Percentiles rank a stretch among this genome's conserved stretches.
Evolutionary conservation across 1,140 invertebrate genomes (phyloP).

Genomic region (Gerris buenoi): DNA sequence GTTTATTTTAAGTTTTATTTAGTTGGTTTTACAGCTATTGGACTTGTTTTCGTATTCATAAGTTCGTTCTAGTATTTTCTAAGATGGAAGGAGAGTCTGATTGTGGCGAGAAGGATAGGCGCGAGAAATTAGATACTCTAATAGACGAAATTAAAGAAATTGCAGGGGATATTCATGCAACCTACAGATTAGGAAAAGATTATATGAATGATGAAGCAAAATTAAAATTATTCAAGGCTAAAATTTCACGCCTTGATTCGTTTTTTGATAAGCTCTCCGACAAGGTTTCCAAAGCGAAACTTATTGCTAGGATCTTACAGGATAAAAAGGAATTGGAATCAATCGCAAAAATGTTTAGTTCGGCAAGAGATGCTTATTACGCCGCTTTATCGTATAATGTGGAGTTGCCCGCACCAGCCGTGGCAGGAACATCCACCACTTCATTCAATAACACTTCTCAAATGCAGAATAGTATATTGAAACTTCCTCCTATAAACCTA

Average conservation of each 20-base stretch:
- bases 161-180: background rate
- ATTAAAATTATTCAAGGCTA: background rate
- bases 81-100: too few relatives aligned
- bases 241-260: background rate
- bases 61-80: too few relatives aligned
- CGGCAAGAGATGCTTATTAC: background rate
- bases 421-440: background rate
- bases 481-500: background rate
- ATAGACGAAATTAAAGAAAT: background rate
- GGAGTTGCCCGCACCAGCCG: background rate
- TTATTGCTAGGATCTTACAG: background rate
- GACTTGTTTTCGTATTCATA: too few relatives aligned
- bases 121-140: too few relatives aligned
- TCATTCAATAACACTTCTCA: background rate
- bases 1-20: too few relatives aligned
- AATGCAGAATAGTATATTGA: background rate
- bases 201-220: background rate
- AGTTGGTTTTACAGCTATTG: too few relatives aligned
- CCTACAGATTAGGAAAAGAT: background rate
- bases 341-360: background rate
- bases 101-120: too few relatives aligned
- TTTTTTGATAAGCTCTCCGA: background rate
- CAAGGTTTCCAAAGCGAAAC: background rate
- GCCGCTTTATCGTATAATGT: background rate
- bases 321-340: background rate